Evolutionary conservation across 2,888 invertebrate species (phyloP).

Genomic region (Lysandra bellargus): DNA sequence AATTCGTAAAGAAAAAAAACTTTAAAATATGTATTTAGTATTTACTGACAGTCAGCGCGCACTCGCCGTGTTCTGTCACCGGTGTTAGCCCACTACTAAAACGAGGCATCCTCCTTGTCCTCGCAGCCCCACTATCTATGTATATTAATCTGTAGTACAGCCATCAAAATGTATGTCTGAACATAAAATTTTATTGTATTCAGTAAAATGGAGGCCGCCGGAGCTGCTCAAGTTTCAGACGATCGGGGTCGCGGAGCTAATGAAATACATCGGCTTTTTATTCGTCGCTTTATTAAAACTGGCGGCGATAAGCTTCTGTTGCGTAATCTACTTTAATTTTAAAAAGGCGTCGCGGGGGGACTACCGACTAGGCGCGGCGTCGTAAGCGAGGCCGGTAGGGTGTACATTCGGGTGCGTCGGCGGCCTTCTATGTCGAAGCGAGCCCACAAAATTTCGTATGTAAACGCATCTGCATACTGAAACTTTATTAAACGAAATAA

Average conservation of each 20-base stretch:
- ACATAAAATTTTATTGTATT: slow-evolving; percentile 10
- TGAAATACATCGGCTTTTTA: slow-evolving; percentile 22
- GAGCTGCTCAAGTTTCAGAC: neutral
- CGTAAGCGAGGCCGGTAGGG: neutral
- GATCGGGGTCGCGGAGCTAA: slow-evolving; percentile 6
- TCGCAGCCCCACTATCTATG: neutral
- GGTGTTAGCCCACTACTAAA: neutral
- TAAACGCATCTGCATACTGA: slow-evolving; percentile 56
- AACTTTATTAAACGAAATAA: slow-evolving; percentile 67
- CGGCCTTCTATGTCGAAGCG: slow-evolving; percentile 30
- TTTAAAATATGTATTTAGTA: neutral
- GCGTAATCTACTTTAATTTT: slow-evolving; percentile 27
- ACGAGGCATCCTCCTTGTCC: neutral
- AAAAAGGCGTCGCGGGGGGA: neutral
- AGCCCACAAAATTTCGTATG: slow-evolving; percentile 45
- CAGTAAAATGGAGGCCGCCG: neutral
- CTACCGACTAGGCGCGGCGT: neutral
- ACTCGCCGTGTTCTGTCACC: neutral
- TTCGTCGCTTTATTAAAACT: slow-evolving; percentile 18
- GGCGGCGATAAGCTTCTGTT: slow-evolving; percentile 9
- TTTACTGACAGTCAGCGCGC: neutral
- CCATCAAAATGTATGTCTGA: neutral
- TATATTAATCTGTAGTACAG: neutral
- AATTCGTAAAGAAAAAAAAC: too few relatives aligned
- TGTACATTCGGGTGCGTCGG: neutral